These are phyloP conservation scores for Tachina grossa DNA, from an alignment of 2,888 invertebrate species.

Conservation along the genomic window DNA sequence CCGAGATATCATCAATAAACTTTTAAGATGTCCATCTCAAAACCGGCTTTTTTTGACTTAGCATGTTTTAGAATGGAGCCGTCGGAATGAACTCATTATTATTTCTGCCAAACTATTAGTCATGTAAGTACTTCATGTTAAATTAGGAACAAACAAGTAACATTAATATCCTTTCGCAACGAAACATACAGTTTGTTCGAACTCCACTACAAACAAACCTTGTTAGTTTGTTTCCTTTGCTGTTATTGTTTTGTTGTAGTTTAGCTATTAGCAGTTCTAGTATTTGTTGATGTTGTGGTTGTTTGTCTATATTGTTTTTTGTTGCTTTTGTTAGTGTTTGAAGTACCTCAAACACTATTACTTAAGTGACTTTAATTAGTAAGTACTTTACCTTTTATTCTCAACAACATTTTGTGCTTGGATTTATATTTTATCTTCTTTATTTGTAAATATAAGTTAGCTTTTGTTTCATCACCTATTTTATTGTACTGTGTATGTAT, in stretches of 20 bases:
- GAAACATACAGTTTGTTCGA: neutral
- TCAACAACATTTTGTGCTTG: constrained; percentile 28
- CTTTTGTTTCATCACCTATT: constrained; percentile 22
- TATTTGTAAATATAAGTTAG: constrained; percentile 1
- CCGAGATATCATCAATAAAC: too few relatives aligned
- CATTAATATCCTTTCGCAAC: constrained; percentile 29
- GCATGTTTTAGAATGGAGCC: too few relatives aligned
- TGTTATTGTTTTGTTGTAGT: constrained; percentile 4
- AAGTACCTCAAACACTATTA: constrained; percentile 60
- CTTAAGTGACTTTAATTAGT: constrained; percentile 68
- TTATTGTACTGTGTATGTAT: neutral
- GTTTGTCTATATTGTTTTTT: constrained; percentile 21
- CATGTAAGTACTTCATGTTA: constrained; percentile 63
- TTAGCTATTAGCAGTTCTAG: constrained; percentile 1
- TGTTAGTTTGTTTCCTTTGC: constrained; percentile 19
- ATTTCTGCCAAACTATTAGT: constrained; percentile 59
- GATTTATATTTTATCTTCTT: neutral
- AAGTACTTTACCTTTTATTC: constrained; percentile 61
- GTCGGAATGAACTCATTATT: constrained; percentile 27
- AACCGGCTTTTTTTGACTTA: too few relatives aligned
- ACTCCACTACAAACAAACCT: constrained; percentile 5
- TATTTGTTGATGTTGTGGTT: constrained; percentile 20
- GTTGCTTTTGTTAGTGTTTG: constrained; percentile 33
- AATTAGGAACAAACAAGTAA: constrained; percentile 59
- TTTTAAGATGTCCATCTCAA: too few relatives aligned